These are phyloP conservation scores for Netelia fuscicornis DNA, from an alignment of 2,888 invertebrate genomes.

Conservation along the genomic window DNA sequence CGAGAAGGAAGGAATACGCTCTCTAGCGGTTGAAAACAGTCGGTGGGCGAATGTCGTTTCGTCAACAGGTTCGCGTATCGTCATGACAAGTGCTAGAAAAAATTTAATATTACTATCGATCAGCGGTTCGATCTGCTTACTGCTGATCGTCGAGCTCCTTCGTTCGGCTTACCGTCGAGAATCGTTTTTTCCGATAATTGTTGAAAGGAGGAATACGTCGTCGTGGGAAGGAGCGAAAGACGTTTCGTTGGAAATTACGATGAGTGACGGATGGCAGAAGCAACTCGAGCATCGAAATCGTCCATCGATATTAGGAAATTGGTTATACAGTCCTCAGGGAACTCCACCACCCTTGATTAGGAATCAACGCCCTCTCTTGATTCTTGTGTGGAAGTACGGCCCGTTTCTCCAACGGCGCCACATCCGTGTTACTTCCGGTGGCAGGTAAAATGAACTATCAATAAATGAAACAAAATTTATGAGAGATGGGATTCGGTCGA, in stretches of 20 bases:
- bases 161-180: background rate
- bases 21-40: background rate
- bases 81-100: conserved; percentile 4
- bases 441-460: conserved; percentile 38
- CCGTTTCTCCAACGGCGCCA: conserved; percentile 86
- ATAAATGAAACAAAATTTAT: too few relatives aligned
- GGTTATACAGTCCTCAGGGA: conserved; percentile 82
- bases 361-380: conserved; percentile 74
- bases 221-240: background rate
- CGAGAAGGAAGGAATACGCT: too few relatives aligned
- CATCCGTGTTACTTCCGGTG: conserved; percentile 84
- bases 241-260: background rate
- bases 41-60: background rate
- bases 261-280: background rate
- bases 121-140: background rate
- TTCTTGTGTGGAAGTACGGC: conserved; percentile 88
- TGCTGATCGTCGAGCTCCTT: background rate
- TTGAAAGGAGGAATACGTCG: background rate
- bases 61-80: background rate
- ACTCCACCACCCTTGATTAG: conserved; percentile 73
- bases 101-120: conserved; percentile 33
- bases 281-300: background rate
- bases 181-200: background rate
- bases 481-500: too few relatives aligned
- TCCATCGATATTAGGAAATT: conserved; percentile 81